A percentile compares a stretch with the other conserved stretches of the same genome.
Conservation (phyloP, 2,888 invertebrate genomes). For the Athripsodes cinereus region DNA sequence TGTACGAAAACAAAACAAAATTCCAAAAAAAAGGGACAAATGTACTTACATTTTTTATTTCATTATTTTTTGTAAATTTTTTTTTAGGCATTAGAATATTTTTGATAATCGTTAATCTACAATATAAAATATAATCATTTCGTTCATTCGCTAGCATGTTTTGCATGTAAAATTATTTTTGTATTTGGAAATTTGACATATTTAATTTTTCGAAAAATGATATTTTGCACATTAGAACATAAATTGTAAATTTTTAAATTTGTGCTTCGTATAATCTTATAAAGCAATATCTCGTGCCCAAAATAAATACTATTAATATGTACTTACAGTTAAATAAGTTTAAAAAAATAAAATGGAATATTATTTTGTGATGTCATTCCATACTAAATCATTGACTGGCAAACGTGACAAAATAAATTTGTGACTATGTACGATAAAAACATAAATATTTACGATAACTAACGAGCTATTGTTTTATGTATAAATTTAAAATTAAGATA, state of each 20-base stretch:
- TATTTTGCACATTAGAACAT: not conserved
- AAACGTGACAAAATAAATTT: no score
- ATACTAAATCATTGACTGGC: no score
- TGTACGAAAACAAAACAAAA: constrained; percentile 11
- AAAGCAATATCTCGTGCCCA: constrained; percentile 2
- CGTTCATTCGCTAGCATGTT: not conserved
- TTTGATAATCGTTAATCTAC: not conserved
- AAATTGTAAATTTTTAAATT: not conserved
- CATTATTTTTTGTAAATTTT: not conserved
- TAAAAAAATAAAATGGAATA: not conserved
- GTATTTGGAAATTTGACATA: not conserved
- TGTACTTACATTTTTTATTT: not conserved
- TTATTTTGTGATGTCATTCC: not conserved
- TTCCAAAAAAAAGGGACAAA: constrained; percentile 2
- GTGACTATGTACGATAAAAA: no score
- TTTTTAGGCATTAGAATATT: not conserved
- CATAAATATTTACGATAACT: not conserved
- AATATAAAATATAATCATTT: not conserved
- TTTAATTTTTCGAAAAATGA: no score
- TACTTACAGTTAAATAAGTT: not conserved
- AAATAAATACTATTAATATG: not conserved
- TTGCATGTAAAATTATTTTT: not conserved
- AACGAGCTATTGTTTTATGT: not conserved
- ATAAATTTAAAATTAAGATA: no score
- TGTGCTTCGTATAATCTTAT: not conserved